phyloP scores from a whole-genome alignment of 2,888 invertebrate genomes.

The Ernsta delagoae region DNA sequence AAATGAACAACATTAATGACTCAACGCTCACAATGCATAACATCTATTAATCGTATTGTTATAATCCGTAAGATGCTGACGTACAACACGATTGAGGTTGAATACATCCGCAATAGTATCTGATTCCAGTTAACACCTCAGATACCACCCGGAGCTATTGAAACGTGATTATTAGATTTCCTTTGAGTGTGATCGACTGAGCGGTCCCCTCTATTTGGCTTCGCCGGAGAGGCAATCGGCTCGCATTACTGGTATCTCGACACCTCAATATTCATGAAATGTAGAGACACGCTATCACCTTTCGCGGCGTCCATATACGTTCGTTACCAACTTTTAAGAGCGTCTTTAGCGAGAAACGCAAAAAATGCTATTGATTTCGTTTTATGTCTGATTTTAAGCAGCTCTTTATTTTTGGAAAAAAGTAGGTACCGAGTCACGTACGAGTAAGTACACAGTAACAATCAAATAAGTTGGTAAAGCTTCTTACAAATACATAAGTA shows the following conservation, averaged over 20 bases:
- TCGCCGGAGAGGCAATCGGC: background rate
- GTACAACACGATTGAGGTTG: background rate
- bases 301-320: background rate
- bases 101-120: background rate
- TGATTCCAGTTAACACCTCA: constrained; percentile 4
- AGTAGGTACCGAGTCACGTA: no score
- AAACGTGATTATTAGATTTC: constrained; percentile 8
- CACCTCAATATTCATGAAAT: background rate
- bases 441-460: no score
- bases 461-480: no score
- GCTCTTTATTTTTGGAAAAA: no score
- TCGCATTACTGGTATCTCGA: background rate
- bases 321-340: background rate
- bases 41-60: background rate
- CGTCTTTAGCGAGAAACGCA: no score
- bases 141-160: constrained; percentile 1
- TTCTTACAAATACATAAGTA: no score
- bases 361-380: no score
- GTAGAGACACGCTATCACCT: background rate
- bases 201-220: background rate
- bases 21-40: no score
- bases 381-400: no score
- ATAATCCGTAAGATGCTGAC: background rate
- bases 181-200: constrained; percentile 1
- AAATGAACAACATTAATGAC: no score